Evolutionary conservation across 2,888 invertebrate species (phyloP).

Genomic region (Synergus gifuensis): DNA sequence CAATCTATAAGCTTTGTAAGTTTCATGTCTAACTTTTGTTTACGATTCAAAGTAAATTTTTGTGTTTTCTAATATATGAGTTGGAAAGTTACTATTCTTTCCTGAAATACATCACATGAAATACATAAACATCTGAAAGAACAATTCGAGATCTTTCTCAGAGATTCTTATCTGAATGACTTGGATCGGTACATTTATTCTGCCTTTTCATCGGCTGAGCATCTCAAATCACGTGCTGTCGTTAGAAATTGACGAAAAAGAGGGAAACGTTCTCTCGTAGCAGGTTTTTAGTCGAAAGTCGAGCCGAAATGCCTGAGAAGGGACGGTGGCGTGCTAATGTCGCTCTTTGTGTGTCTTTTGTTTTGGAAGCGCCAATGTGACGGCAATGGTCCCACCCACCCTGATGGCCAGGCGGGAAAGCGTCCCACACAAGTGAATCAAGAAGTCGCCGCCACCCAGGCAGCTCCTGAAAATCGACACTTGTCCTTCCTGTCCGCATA

Average conservation of each 20-base stretch:
- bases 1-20: background rate
- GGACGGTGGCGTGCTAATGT: slow-evolving; percentile 68
- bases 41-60: too few species aligned
- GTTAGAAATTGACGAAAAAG: slow-evolving; percentile 42
- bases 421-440: slow-evolving; percentile 71
- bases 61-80: background rate
- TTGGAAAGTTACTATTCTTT: background rate
- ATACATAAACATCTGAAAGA: background rate
- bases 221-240: slow-evolving; percentile 11
- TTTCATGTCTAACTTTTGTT: background rate
- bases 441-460: slow-evolving; percentile 46
- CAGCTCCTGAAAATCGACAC: slow-evolving; percentile 39
- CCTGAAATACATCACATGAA: background rate
- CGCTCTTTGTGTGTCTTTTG: slow-evolving; percentile 73
- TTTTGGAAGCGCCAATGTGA: slow-evolving; percentile 75
- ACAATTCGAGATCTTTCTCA: background rate
- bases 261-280: slow-evolving; percentile 21
- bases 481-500: slow-evolving; percentile 44
- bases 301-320: slow-evolving; percentile 36
- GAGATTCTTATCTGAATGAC: slow-evolving; percentile 29
- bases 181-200: slow-evolving; percentile 46
- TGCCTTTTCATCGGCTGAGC: slow-evolving; percentile 41
- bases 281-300: slow-evolving; percentile 44
- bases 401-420: slow-evolving; percentile 69
- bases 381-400: slow-evolving; percentile 67